Conservation (phyloP, 2,888 invertebrate genomes). For the Sipunculus nudus region DNA sequence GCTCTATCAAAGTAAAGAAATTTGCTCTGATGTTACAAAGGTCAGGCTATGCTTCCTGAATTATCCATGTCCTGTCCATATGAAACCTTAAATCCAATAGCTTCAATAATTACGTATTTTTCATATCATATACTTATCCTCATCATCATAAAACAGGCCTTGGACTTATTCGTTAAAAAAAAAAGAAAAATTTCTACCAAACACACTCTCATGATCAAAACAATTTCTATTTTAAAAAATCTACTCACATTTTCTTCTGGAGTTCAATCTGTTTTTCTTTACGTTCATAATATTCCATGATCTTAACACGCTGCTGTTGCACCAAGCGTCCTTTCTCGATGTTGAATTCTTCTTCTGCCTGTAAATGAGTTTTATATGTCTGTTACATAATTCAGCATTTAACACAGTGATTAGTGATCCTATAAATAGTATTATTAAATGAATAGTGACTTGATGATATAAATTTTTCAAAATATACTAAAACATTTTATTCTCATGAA, state of each 20-base stretch:
- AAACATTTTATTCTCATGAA: too few relatives aligned
- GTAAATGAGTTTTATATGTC: conserved; percentile 3
- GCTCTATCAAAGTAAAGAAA: too few relatives aligned
- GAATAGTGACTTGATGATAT: too few relatives aligned
- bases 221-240: neutral
- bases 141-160: neutral
- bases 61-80: neutral
- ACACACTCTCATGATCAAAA: neutral
- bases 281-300: conserved; percentile 99
- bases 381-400: conserved; percentile 9
- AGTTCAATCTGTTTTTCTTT: conserved; percentile 99
- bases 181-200: too few relatives aligned
- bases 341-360: conserved; percentile 99
- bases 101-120: neutral
- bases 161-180: too few relatives aligned
- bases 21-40: too few relatives aligned
- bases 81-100: neutral
- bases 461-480: too few relatives aligned
- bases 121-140: neutral
- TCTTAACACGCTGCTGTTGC: conserved; percentile 97
- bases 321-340: conserved; percentile 99
- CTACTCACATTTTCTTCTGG: conserved; percentile 94
- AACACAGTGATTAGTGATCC: too few relatives aligned
- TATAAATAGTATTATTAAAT: too few relatives aligned
- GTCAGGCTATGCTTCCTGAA: too few relatives aligned